These are phyloP conservation scores for Catostomus latipinnis DNA, from an alignment of 2,797 vertebrate species.

Conservation along the genomic window DNA sequence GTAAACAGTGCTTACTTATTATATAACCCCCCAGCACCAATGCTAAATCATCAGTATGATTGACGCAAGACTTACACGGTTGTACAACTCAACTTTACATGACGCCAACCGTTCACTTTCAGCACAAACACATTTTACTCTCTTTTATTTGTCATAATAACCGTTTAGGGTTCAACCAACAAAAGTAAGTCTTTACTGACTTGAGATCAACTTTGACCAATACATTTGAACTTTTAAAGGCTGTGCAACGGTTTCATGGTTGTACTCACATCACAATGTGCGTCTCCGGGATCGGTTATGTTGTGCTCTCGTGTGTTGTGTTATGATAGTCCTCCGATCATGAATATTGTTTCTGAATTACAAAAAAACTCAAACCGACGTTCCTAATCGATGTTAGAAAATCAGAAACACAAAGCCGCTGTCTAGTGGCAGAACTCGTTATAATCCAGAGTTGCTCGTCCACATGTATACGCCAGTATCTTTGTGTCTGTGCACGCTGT, in stretches of 20 bases:
- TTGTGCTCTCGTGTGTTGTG: neutral
- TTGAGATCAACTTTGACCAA: neutral
- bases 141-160: neutral
- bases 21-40: neutral
- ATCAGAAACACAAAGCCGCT: neutral
- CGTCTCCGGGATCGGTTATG: neutral
- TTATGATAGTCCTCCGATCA: neutral
- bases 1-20: neutral
- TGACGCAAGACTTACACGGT: neutral
- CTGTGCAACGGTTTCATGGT: neutral
- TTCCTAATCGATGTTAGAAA: neutral
- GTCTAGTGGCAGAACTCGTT: neutral
- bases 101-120: neutral
- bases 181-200: neutral
- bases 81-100: neutral
- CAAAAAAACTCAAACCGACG: neutral
- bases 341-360: neutral
- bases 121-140: neutral
- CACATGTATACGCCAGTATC: neutral
- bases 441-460: neutral
- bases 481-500: neutral
- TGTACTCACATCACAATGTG: conserved; percentile 22
- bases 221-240: neutral
- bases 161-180: neutral
- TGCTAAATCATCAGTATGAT: neutral